Conservation (phyloP, 2,113 vertebrate species). For the Albula goreensis region DNA sequence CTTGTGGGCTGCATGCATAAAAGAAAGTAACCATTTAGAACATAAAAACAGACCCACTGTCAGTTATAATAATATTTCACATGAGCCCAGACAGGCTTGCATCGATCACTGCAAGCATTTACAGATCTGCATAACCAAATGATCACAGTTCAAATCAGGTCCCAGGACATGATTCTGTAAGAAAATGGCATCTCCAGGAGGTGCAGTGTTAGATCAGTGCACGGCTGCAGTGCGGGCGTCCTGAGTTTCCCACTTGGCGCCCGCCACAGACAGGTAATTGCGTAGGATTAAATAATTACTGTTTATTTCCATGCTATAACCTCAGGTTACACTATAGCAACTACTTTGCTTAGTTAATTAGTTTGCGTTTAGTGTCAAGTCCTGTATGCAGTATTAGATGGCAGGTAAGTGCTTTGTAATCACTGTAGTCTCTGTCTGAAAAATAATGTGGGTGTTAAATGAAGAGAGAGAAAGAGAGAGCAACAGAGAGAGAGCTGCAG, state of each 20-base stretch:
- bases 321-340: neutral
- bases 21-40: too few relatives aligned
- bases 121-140: too few relatives aligned
- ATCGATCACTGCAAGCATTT: too few relatives aligned
- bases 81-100: too few relatives aligned
- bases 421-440: neutral
- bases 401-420: neutral
- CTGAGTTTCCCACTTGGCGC: slow-evolving; percentile 39
- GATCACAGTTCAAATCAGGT: too few relatives aligned
- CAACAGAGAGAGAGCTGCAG: neutral
- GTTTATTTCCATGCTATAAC: neutral
- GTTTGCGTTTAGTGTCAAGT: neutral
- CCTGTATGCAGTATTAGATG: neutral
- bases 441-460: neutral
- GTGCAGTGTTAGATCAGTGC: neutral
- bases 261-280: slow-evolving; percentile 40
- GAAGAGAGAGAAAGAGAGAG: neutral
- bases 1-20: too few relatives aligned
- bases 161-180: too few relatives aligned
- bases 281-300: too few relatives aligned
- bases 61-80: too few relatives aligned
- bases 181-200: neutral
- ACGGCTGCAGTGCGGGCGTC: too few relatives aligned
- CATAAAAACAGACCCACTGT: too few relatives aligned
- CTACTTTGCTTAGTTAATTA: neutral